Percentiles rank a stretch among this genome's conserved stretches.
Conservation (phyloP, 2,888 invertebrate genomes). For the Charanyca ferruginea region DNA sequence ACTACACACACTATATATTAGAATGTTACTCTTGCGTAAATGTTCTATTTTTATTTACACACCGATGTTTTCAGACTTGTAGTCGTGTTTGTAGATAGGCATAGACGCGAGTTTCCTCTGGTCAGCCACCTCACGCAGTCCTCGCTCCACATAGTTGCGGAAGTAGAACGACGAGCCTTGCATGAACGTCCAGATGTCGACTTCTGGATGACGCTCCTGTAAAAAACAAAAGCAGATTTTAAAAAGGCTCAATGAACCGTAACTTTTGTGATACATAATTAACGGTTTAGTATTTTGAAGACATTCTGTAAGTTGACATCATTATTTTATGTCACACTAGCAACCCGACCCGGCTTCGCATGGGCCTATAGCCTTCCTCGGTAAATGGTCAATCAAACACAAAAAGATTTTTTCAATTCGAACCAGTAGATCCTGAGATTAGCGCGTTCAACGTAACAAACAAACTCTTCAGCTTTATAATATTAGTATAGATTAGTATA, state of each 20-base stretch:
- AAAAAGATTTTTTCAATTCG: too few species aligned
- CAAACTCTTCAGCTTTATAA: too few species aligned
- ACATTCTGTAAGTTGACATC: too few species aligned
- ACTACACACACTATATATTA: not conserved
- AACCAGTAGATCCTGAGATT: too few species aligned
- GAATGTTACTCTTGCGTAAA: not conserved
- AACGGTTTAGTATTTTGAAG: too few species aligned
- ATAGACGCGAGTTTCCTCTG: constrained; percentile 81
- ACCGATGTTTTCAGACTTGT: constrained; percentile 83
- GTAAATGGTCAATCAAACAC: too few species aligned
- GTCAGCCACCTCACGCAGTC: constrained; percentile 91
- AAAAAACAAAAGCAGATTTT: not conserved
- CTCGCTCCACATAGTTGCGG: constrained; percentile 96
- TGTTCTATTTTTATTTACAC: constrained; percentile 23
- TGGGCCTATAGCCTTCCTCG: too few species aligned
- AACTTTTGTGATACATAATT: not conserved
- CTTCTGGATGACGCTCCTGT: constrained; percentile 95
- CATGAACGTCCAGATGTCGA: constrained; percentile 96
- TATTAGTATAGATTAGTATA: too few species aligned
- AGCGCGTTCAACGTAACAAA: too few species aligned
- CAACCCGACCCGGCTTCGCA: too few species aligned
- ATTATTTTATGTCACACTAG: too few species aligned
- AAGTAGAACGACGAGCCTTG: constrained; percentile 96
- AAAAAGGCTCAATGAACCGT: not conserved
- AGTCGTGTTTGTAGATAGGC: constrained; percentile 83